Percentiles rank a stretch among this genome's conserved stretches.
Evolutionary conservation across 2,888 invertebrate genomes (phyloP).

Genomic region (Caenorhabditis becei): DNA sequence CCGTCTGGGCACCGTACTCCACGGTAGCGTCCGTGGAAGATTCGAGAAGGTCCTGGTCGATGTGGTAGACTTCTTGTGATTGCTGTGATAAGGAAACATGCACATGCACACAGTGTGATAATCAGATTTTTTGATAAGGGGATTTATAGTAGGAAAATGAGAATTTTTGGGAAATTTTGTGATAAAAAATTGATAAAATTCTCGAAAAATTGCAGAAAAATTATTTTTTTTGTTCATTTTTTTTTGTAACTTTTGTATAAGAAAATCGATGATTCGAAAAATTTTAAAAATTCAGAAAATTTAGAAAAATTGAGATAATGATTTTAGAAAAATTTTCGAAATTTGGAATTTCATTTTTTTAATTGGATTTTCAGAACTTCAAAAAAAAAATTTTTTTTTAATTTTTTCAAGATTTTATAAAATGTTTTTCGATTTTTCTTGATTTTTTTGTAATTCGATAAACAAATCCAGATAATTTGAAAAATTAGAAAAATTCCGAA

Average conservation of each 20-base stretch:
- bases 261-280: too few relatives aligned
- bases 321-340: not conserved
- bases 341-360: not conserved
- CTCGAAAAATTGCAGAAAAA: too few relatives aligned
- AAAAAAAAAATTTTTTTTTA: too few relatives aligned
- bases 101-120: not conserved
- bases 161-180: not conserved
- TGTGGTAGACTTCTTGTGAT: conserved; percentile 20
- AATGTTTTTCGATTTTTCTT: too few relatives aligned
- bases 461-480: too few relatives aligned
- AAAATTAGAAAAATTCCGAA: not conserved
- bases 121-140: not conserved
- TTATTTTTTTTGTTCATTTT: too few relatives aligned
- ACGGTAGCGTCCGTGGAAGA: conserved; percentile 31
- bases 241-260: too few relatives aligned
- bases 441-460: too few relatives aligned
- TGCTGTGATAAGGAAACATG: not conserved
- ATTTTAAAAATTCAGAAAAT: too few relatives aligned
- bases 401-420: too few relatives aligned
- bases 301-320: not conserved
- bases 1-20: conserved; percentile 47
- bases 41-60: not conserved
- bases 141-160: not conserved
- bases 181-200: too few relatives aligned
- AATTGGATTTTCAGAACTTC: not conserved